Evolutionary conservation across 2,113 vertebrate genomes (phyloP).

Genomic region (Ophiodon elongatus): DNA sequence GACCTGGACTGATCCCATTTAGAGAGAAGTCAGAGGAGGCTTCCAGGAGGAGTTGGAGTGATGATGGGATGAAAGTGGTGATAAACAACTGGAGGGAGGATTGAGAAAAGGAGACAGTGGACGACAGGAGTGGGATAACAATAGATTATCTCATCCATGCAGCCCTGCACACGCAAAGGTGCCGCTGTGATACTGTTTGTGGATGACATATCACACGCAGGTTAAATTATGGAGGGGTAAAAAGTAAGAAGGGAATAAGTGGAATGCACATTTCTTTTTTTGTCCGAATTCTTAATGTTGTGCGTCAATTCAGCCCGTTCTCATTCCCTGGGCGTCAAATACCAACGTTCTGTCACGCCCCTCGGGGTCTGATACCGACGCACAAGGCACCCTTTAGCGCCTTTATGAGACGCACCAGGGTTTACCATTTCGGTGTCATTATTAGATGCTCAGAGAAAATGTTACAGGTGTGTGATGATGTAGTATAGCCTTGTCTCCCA

Average conservation of each 20-base stretch:
- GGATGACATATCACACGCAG: constrained; percentile 30
- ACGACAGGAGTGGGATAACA: constrained; percentile 49
- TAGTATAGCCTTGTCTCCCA: too few species aligned
- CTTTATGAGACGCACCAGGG: too few species aligned
- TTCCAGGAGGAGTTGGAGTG: constrained; percentile 69
- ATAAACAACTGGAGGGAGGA: constrained; percentile 75
- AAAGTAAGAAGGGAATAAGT: background rate
- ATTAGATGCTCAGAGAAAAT: background rate
- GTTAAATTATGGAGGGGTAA: constrained; percentile 11
- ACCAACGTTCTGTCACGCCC: too few species aligned
- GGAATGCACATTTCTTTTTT: background rate
- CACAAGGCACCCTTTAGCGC: too few species aligned
- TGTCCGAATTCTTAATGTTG: background rate
- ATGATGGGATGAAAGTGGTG: constrained; percentile 75
- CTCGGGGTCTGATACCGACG: too few species aligned
- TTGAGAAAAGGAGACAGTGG: constrained; percentile 59
- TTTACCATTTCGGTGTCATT: background rate
- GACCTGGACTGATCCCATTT: constrained; percentile 81
- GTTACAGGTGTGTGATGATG: too few species aligned
- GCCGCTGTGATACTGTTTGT: constrained; percentile 5
- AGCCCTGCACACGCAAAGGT: constrained; percentile 36
- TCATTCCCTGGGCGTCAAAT: background rate
- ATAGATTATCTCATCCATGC: constrained; percentile 55
- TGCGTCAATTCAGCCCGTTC: background rate
- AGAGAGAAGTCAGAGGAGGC: constrained; percentile 71